phyloP scores from a whole-genome alignment of 2,113 vertebrate species.

The Nymphicus hollandicus region DNA sequence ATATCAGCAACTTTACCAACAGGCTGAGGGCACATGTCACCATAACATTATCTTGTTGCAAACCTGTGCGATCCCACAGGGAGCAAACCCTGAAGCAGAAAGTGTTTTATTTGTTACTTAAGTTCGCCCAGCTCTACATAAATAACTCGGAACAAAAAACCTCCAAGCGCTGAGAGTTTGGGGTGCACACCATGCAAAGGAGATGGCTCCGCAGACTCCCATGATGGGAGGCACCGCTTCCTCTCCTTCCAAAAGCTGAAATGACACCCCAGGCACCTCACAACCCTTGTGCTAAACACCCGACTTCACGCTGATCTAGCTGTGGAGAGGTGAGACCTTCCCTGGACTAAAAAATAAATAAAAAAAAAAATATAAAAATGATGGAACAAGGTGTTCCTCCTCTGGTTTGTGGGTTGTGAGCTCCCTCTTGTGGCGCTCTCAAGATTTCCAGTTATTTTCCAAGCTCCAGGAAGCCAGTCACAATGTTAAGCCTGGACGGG shows the following conservation, averaged over 20 bases:
- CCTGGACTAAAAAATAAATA: rapidly evolving
- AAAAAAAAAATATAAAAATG: background rate
- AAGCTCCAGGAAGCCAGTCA: background rate
- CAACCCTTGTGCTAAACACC: background rate
- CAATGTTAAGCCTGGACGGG: rapidly evolving
- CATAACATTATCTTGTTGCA: background rate
- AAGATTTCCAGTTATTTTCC: background rate
- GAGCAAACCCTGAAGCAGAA: background rate
- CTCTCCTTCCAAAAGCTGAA: background rate
- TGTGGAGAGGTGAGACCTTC: rapidly evolving
- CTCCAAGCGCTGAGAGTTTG: background rate
- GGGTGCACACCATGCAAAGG: rapidly evolving
- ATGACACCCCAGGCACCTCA: background rate
- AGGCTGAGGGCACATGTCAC: background rate
- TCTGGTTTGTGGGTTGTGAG: conserved; percentile 25
- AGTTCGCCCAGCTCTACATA: background rate
- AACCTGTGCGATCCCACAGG: background rate
- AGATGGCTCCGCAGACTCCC: rapidly evolving
- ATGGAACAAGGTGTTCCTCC: background rate
- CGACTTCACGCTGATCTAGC: rapidly evolving
- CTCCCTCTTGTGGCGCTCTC: conserved; percentile 68
- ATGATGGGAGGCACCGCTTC: rapidly evolving
- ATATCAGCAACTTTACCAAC: background rate
- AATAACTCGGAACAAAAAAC: background rate
- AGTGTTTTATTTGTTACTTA: background rate